Conservation (phyloP, 2,797 vertebrate genomes). For the Danio kyathit region DNA sequence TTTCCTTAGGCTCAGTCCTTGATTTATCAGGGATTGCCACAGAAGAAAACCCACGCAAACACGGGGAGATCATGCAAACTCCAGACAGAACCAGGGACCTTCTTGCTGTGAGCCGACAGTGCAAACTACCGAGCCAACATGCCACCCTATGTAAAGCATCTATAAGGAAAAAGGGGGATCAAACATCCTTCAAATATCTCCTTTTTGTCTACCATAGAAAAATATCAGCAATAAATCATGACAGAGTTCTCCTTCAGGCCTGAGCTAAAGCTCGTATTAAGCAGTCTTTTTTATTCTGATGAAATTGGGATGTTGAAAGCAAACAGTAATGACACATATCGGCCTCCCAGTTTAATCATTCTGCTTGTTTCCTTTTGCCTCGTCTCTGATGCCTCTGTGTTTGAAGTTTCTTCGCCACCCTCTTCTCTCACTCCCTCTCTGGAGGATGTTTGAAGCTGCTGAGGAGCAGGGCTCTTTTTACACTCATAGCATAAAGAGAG, state of each 20-base stretch:
- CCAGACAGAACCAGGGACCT: too few relatives aligned
- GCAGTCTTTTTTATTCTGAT: background rate
- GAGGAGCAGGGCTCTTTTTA: constrained; percentile 67
- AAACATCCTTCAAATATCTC: background rate
- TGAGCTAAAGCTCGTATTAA: background rate
- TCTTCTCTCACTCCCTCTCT: constrained; percentile 49
- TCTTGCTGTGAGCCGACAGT: too few relatives aligned
- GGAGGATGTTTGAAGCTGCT: constrained; percentile 71
- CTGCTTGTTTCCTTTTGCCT: constrained; percentile 54
- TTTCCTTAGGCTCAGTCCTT: too few relatives aligned
- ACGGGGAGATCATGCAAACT: too few relatives aligned
- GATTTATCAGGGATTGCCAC: too few relatives aligned
- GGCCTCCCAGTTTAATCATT: constrained; percentile 51
- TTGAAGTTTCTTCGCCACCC: constrained; percentile 52
- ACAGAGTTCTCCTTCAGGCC: background rate
- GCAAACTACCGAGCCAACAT: too few relatives aligned
- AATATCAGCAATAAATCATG: background rate
- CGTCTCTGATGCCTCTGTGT: constrained; percentile 48
- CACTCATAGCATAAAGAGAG: constrained; percentile 45
- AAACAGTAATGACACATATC: constrained; percentile 39
- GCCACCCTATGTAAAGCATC: background rate
- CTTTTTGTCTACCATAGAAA: background rate
- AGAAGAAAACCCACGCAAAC: too few relatives aligned
- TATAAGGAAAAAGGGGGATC: too few relatives aligned
- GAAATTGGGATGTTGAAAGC: constrained; percentile 28